Conservation (phyloP, 2,888 invertebrate genomes). For the Harmothoe impar region DNA sequence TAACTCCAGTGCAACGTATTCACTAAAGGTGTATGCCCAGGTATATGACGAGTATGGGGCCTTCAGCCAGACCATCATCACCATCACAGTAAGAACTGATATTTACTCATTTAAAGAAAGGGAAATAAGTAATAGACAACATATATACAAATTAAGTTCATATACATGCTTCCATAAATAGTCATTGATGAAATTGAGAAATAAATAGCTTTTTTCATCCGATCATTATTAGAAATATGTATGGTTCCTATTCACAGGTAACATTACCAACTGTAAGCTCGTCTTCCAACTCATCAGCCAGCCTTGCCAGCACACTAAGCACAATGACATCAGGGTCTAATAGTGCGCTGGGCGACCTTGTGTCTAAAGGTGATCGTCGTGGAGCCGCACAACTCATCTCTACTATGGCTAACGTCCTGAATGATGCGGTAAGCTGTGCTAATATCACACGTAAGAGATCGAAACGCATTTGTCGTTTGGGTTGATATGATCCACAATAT, state of each 20-base stretch:
- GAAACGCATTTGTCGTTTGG: too few species aligned
- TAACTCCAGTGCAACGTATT: background rate
- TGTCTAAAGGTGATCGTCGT: conserved; percentile 17
- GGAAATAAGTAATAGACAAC: too few species aligned
- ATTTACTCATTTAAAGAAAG: too few species aligned
- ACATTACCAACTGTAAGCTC: background rate
- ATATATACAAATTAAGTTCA: too few species aligned
- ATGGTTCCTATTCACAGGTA: background rate
- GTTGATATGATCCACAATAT: too few species aligned
- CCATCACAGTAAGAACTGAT: background rate
- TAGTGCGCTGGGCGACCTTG: conserved; percentile 21
- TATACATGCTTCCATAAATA: too few species aligned
- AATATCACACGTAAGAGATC: too few species aligned
- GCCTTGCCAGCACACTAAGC: background rate
- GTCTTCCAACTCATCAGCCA: background rate
- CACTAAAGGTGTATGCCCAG: background rate
- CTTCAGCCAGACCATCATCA: background rate
- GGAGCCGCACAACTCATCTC: conserved; percentile 13
- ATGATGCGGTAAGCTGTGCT: background rate
- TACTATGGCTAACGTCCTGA: conserved; percentile 3
- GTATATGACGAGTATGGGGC: conserved; percentile 37
- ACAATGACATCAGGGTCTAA: background rate
- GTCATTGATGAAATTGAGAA: too few species aligned
- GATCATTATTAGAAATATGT: too few species aligned
- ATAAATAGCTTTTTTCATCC: too few species aligned